These are phyloP conservation scores for Trichopoda pennipes DNA, from an alignment of 2,888 invertebrate genomes.

Conservation along the genomic window DNA sequence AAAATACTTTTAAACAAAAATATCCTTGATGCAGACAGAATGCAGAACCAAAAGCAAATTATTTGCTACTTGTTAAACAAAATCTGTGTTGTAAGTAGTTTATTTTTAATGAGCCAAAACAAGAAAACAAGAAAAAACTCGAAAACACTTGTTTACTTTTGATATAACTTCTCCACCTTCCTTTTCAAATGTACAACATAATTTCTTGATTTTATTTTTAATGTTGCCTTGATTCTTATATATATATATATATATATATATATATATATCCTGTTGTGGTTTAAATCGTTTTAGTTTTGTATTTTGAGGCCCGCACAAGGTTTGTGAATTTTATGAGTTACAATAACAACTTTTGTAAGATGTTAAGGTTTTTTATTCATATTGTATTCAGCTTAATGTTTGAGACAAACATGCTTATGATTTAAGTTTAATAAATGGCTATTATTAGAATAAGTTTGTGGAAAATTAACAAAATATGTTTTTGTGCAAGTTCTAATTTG, in stretches of 20 bases:
- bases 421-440: not conserved
- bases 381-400: not conserved
- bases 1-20: not conserved
- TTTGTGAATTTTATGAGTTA: constrained; percentile 35
- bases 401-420: not conserved
- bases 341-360: constrained; percentile 20
- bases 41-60: constrained; percentile 18
- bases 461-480: not conserved
- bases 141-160: constrained; percentile 23
- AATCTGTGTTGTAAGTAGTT: constrained; percentile 34
- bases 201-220: constrained; percentile 15
- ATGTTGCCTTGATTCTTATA: not conserved
- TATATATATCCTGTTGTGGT: constrained; percentile 22
- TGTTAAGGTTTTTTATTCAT: not conserved
- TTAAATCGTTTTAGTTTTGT: not conserved
- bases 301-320: constrained; percentile 8
- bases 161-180: constrained; percentile 48
- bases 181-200: not conserved
- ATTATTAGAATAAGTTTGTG: not conserved
- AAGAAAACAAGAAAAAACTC: constrained; percentile 13
- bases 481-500: too few species aligned
- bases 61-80: constrained; percentile 44
- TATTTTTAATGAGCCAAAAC: constrained; percentile 52
- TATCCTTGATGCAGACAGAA: not conserved
- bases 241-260: too few species aligned